These are phyloP conservation scores for Syritta pipiens DNA, from an alignment of 2,888 invertebrate species.

Conservation along the genomic window DNA sequence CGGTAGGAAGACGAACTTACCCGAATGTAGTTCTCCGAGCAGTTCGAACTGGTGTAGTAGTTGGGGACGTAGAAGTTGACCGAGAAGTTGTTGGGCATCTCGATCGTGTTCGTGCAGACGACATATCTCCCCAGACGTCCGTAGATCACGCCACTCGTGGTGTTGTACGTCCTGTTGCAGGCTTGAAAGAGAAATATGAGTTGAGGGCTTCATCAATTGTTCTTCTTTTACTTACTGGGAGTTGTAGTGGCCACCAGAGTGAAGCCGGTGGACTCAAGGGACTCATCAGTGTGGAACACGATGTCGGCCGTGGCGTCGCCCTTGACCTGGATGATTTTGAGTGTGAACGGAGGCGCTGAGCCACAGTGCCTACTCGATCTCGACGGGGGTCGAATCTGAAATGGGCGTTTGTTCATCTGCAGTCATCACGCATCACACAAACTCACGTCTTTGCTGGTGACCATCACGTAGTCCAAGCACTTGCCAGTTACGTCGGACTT, in stretches of 20 bases:
- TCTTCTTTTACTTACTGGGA: constrained; percentile 80
- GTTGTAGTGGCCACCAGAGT: constrained; percentile 80
- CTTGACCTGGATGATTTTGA: too few species aligned
- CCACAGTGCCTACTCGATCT: constrained; percentile 59
- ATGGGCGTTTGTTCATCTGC: too few species aligned
- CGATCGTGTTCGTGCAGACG: constrained; percentile 84
- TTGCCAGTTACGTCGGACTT: constrained; percentile 74
- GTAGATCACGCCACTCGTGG: constrained; percentile 83
- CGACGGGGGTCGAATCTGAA: too few species aligned
- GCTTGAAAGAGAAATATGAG: constrained; percentile 58
- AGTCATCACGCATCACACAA: too few species aligned
- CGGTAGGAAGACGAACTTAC: constrained; percentile 70
- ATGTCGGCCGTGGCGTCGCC: too few species aligned
- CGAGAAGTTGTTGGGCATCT: constrained; percentile 83
- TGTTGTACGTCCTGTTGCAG: constrained; percentile 82
- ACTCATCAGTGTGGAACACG: constrained; percentile 72
- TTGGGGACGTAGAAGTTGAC: constrained; percentile 85
- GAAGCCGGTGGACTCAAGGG: constrained; percentile 70
- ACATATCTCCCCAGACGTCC: constrained; percentile 73
- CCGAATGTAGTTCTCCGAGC: constrained; percentile 56
- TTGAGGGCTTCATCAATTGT: too few species aligned
- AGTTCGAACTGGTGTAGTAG: constrained; percentile 70
- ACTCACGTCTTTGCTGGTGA: constrained; percentile 45
- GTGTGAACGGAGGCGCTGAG: constrained; percentile 15
- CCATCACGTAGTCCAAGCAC: constrained; percentile 74